These are phyloP conservation scores for Gnathonemus longibarbis DNA, from an alignment of 2,113 vertebrate genomes.

Conservation along the genomic window DNA sequence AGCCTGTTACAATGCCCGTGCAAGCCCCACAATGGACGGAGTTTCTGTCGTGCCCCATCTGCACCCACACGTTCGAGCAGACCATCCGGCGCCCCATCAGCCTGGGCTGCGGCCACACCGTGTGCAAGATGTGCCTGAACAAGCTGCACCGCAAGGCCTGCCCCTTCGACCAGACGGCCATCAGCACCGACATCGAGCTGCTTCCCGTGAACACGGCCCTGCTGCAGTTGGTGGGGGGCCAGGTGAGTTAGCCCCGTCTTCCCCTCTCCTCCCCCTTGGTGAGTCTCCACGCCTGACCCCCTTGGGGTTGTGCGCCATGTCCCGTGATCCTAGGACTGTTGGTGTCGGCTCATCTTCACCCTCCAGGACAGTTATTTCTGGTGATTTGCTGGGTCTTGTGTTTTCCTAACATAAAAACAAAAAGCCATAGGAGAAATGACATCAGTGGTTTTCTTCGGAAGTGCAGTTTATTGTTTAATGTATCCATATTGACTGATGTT, in stretches of 20 bases:
- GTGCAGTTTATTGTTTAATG: too few species aligned
- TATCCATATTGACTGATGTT: too few species aligned
- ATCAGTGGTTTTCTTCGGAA: too few species aligned
- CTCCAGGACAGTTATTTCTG: too few species aligned
- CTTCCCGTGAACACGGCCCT: constrained; percentile 93
- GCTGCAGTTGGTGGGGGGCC: constrained; percentile 89
- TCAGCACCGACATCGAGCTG: constrained; percentile 95
- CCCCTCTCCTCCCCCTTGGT: not conserved
- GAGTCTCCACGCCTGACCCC: not conserved
- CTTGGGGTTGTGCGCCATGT: not conserved
- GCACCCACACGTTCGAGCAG: constrained; percentile 97
- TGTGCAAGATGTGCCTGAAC: constrained; percentile 99
- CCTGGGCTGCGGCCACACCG: constrained; percentile 93
- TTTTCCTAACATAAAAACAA: too few species aligned
- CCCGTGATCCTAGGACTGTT: too few species aligned
- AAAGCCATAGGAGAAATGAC: too few species aligned
- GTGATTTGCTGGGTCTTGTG: too few species aligned
- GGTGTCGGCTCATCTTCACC: too few species aligned
- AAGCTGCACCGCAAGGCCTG: constrained; percentile 98
- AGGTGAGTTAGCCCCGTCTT: constrained; percentile 59
- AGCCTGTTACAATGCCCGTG: constrained; percentile 87
- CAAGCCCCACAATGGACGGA: constrained; percentile 99
- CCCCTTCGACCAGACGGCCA: constrained; percentile 97
- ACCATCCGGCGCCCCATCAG: constrained; percentile 95
- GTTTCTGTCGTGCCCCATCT: constrained; percentile 98